A percentile compares a stretch with the other conserved stretches of the same genome.
These are phyloP conservation scores for Embiotoca jacksoni DNA, from an alignment of 2,113 vertebrate genomes.

Conservation along the genomic window DNA sequence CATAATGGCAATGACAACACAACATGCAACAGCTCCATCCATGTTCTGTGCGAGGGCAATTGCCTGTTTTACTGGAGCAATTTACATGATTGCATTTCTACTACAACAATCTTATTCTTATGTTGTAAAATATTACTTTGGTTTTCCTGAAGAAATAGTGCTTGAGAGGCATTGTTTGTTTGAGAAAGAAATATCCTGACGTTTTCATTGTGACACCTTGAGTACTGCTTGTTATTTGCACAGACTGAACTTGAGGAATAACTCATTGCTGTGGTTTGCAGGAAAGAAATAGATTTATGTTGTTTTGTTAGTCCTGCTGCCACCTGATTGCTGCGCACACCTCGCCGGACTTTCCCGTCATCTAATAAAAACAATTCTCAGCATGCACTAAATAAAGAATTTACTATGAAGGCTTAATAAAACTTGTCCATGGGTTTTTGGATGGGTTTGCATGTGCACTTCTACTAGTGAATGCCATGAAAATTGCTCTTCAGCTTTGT, in stretches of 20 bases:
- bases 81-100: slow-evolving; percentile 15
- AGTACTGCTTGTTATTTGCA: slow-evolving; percentile 2
- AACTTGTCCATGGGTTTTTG: slow-evolving; percentile 4
- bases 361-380: slow-evolving; percentile 11
- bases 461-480: background rate
- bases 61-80: slow-evolving; percentile 4
- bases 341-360: slow-evolving; percentile 5
- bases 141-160: background rate
- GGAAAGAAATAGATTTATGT: slow-evolving; percentile 34
- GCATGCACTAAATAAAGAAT: slow-evolving; percentile 2
- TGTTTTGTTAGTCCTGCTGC: slow-evolving; percentile 23
- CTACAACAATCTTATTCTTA: background rate
- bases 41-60: slow-evolving; percentile 15
- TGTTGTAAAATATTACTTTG: slow-evolving; percentile 1
- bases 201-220: background rate
- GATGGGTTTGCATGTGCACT: background rate
- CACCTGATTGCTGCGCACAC: slow-evolving; percentile 5
- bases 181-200: background rate
- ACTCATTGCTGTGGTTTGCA: slow-evolving; percentile 1
- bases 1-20: slow-evolving; percentile 17
- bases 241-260: slow-evolving; percentile 8
- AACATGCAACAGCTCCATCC: background rate
- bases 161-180: background rate
- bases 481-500: slow-evolving; percentile 2
- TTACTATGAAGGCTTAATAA: background rate